phyloP scores from a whole-genome alignment of 2,888 invertebrate species.

The Rhopalosiphum nymphaeae region DNA sequence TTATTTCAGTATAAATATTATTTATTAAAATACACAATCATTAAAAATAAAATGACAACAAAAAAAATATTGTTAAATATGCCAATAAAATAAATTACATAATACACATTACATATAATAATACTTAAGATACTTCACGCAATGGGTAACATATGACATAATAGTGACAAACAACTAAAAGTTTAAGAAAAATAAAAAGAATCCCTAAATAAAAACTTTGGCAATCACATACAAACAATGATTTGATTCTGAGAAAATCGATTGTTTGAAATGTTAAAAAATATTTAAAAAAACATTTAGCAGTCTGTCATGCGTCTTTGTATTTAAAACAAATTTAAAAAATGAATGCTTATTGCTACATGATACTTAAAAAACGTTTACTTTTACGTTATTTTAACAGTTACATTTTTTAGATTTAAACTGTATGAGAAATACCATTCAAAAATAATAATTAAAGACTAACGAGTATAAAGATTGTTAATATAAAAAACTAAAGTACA shows the following conservation, averaged over 20 bases:
- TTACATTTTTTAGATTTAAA: neutral
- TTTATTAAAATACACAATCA: conserved; percentile 21
- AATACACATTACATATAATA: conserved; percentile 52
- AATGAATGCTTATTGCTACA: conserved; percentile 1
- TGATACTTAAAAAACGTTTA: neutral
- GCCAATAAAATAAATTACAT: conserved; percentile 46
- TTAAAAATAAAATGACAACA: conserved; percentile 42
- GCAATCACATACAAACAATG: conserved; percentile 32
- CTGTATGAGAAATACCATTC: neutral
- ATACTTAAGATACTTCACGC: conserved; percentile 50
- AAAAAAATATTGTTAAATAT: conserved; percentile 47
- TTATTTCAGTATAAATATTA: conserved; percentile 30
- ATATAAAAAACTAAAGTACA: conserved; percentile 15
- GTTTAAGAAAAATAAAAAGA: conserved; percentile 28
- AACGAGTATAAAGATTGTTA: neutral
- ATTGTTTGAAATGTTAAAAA: conserved; percentile 23
- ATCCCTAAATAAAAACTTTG: conserved; percentile 55
- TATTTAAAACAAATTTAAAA: neutral
- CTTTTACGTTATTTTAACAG: conserved; percentile 14
- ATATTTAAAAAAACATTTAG: neutral
- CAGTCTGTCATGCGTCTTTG: conserved; percentile 12
- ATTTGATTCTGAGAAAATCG: conserved; percentile 4
- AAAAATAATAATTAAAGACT: neutral
- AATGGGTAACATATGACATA: conserved; percentile 58
- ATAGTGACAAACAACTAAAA: conserved; percentile 41